Percentiles rank a stretch among this genome's conserved stretches.
These are phyloP conservation scores for Gallinago solitaria DNA, from an alignment of 2,797 vertebrate genomes.

Conservation along the genomic window DNA sequence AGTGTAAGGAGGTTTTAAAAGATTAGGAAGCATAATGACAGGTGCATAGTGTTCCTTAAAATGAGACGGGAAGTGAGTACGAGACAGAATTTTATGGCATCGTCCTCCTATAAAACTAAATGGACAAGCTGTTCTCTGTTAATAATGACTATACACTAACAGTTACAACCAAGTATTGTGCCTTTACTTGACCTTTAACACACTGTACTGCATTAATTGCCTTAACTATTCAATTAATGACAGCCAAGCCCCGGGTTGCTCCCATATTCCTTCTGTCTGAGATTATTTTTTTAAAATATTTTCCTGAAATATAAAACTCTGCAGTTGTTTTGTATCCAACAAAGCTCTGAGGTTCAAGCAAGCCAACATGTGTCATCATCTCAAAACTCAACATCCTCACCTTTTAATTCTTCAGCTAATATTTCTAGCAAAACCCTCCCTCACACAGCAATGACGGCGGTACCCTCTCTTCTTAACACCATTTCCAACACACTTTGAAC, in stretches of 20 bases:
- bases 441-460: constrained; percentile 17
- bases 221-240: constrained; percentile 38
- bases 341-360: constrained; percentile 51
- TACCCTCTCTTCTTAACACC: constrained; percentile 17
- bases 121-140: constrained; percentile 47
- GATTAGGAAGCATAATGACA: constrained; percentile 67
- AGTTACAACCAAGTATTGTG: constrained; percentile 43
- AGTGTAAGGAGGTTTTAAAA: constrained; percentile 60
- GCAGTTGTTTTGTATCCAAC: constrained; percentile 21
- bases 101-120: constrained; percentile 52
- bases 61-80: constrained; percentile 36
- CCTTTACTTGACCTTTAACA: constrained; percentile 63
- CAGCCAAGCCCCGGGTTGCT: not conserved
- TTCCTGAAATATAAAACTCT: constrained; percentile 58
- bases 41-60: constrained; percentile 58
- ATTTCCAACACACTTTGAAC: not conserved
- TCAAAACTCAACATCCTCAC: constrained; percentile 52
- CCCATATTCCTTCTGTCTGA: constrained; percentile 48
- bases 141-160: constrained; percentile 37
- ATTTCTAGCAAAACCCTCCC: constrained; percentile 59
- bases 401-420: constrained; percentile 48
- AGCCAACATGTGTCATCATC: not conserved
- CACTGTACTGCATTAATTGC: constrained; percentile 45
- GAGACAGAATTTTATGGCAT: constrained; percentile 42
- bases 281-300: constrained; percentile 46